A percentile compares a stretch with the other conserved stretches of the same genome.
Evolutionary conservation across 1,140 invertebrate species (phyloP).

Genomic region (Pogonomyrmex californicus): DNA sequence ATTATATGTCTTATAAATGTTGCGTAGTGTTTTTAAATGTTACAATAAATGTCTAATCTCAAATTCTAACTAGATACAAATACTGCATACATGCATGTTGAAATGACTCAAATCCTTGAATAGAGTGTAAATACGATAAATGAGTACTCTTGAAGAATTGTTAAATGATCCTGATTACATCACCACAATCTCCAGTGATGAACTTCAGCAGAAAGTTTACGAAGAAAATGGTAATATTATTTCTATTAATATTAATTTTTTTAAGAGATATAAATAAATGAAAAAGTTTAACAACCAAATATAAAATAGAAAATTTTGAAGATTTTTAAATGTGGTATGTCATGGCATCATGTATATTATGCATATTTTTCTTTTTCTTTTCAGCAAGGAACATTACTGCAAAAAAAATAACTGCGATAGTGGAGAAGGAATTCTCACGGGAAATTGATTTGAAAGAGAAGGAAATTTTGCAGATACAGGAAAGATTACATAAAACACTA

Average conservation of each 20-base stretch:
- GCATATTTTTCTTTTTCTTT: conserved; percentile 60
- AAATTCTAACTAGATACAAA: background rate
- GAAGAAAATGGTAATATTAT: conserved; percentile 83
- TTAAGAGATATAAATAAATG: background rate
- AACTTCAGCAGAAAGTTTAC: conserved; percentile 81
- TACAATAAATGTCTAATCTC: background rate
- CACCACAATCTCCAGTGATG: conserved; percentile 76
- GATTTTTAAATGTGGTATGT: background rate
- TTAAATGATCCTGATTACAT: conserved; percentile 85
- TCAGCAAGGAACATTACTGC: conserved; percentile 80
- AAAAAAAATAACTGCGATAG: conserved; percentile 83
- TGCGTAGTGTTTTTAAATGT: background rate
- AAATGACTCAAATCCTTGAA: conserved; percentile 18
- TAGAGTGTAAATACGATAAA: conserved; percentile 65
- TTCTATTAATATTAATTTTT: conserved; percentile 11
- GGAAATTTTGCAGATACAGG: conserved; percentile 88
- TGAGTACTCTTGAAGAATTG: conserved; percentile 72
- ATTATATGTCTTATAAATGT: background rate
- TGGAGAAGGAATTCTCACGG: conserved; percentile 87
- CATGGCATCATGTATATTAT: background rate
- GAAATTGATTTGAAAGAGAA: conserved; percentile 87
- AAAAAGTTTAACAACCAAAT: background rate
- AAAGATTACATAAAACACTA: conserved; percentile 88
- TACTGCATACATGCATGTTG: background rate
- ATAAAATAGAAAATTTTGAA: background rate